These are phyloP conservation scores for Cichladusa arquata DNA, from an alignment of 2,113 vertebrate species.

Conservation along the genomic window DNA sequence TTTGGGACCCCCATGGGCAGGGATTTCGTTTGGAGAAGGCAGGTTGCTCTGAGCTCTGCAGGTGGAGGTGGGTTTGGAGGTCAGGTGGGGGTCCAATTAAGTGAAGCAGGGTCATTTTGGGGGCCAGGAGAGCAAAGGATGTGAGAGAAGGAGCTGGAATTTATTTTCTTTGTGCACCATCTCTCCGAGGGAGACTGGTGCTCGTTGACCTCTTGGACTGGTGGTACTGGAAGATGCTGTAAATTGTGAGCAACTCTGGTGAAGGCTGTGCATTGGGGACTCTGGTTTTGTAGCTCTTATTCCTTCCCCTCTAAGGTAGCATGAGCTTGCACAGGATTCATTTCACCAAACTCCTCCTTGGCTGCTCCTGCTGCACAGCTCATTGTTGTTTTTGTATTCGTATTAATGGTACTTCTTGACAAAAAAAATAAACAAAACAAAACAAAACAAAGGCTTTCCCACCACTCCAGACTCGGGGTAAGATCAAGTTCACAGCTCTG, in stretches of 20 bases:
- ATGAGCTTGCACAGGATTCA: not conserved
- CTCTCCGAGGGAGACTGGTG: accelerated
- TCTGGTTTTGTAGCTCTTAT: not conserved
- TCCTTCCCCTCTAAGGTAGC: not conserved
- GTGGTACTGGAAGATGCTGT: not conserved
- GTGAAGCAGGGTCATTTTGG: not conserved
- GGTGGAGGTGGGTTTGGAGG: not conserved
- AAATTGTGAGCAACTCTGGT: not conserved
- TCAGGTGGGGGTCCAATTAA: not conserved
- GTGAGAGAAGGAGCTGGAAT: not conserved
- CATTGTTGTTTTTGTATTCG: not conserved
- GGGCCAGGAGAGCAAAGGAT: not conserved
- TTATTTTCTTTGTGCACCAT: not conserved
- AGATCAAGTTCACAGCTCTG: not conserved
- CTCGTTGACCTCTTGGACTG: not conserved
- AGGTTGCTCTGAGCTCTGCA: not conserved
- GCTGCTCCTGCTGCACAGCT: not conserved
- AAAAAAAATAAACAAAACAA: not conserved
- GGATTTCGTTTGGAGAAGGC: not conserved
- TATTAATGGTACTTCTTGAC: not conserved
- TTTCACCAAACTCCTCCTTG: not conserved
- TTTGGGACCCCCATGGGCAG: not conserved
- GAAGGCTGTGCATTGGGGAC: not conserved
- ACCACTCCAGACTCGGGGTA: not conserved
- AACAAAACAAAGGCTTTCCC: not conserved